Evolutionary conservation across 2,888 invertebrate genomes (phyloP).

Genomic region (Phyllotreta cruciferae): DNA sequence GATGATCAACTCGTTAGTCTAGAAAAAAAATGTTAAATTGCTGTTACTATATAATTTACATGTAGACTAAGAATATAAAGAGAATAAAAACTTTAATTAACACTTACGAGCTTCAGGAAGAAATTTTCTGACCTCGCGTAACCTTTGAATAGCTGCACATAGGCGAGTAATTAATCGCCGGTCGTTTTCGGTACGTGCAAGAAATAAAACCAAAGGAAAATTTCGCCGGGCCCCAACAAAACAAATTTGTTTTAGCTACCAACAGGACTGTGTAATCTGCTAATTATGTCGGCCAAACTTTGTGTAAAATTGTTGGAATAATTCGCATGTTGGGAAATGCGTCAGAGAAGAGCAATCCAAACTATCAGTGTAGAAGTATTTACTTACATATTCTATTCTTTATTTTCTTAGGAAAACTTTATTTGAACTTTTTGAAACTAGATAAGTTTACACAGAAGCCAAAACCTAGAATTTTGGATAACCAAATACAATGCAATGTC

Average conservation of each 20-base stretch:
- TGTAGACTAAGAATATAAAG: too few relatives aligned
- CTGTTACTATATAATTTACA: too few relatives aligned
- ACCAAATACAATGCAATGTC: not conserved
- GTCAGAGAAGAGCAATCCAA: not conserved
- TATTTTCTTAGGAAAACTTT: constrained; percentile 4
- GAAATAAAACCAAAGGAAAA: constrained; percentile 16
- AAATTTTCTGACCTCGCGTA: too few relatives aligned
- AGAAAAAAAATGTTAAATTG: too few relatives aligned
- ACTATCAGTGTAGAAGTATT: too few relatives aligned
- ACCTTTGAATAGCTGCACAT: not conserved
- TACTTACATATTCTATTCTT: not conserved
- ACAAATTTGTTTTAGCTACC: constrained; percentile 12
- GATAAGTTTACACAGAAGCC: not conserved
- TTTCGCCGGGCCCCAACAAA: constrained; percentile 3
- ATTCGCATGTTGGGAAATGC: constrained; percentile 4
- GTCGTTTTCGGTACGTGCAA: constrained; percentile 8
- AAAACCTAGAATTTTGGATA: not conserved
- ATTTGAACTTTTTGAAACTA: constrained; percentile 7
- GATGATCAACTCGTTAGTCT: too few relatives aligned
- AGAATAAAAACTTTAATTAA: too few relatives aligned
- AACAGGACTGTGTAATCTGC: constrained; percentile 7
- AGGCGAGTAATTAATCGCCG: constrained; percentile 11
- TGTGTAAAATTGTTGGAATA: constrained; percentile 12
- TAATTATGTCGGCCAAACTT: constrained; percentile 9
- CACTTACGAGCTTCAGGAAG: too few relatives aligned